Base-by-base conservation (phyloP, 1,140 invertebrate genomes). In the Zaprionus lachaisei region DNA sequence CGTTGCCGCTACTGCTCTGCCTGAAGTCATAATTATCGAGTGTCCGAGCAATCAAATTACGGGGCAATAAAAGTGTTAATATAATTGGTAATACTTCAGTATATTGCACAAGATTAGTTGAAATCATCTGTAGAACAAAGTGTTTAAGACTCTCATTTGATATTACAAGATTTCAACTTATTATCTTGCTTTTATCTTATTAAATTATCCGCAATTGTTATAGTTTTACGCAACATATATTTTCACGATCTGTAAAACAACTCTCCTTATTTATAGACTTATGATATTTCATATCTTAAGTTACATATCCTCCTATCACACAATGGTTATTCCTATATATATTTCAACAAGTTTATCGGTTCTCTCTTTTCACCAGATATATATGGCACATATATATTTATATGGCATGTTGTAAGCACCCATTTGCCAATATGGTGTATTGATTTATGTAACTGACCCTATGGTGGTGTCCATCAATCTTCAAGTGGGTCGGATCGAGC, bases 401-500 rank as follows among this genome's bases (percentile, higher is more conserved):
- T 51, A 51, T 51, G 47, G 4, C n/a, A 17, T n/a, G 41, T 5
- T 37, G 14, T 37, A 12, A 9, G 15, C 41, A 15, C 6, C 41
- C 41, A 47, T 47, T 28, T 51, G 31, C 49, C 41, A 31, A 54
- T 63, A 14, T 11, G 7, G 4, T 2, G 12, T 15, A 56, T 55
- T 56, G 54, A 56, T 56, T 56, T 28, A 56, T 56, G 26, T 56
- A 11, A 6, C 54, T n/a, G 26, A 28, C 54, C 54, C 54, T 26
- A 5, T 31, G 11, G 4, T 28, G 51, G 51, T 22, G 26, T 55
- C 6, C 22, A 55, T 55, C 24, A 55, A 55, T 55, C 51, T 26
- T 28, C 22, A 28, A 26, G 26, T 54, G 15, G 24, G 20, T n/a
- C 7, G 47, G 11, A 51, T 51, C 20, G 20, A 4, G 20, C 5